These are phyloP conservation scores for Anastrepha ludens DNA, from an alignment of 1,140 invertebrate species.

Conservation along the genomic window DNA sequence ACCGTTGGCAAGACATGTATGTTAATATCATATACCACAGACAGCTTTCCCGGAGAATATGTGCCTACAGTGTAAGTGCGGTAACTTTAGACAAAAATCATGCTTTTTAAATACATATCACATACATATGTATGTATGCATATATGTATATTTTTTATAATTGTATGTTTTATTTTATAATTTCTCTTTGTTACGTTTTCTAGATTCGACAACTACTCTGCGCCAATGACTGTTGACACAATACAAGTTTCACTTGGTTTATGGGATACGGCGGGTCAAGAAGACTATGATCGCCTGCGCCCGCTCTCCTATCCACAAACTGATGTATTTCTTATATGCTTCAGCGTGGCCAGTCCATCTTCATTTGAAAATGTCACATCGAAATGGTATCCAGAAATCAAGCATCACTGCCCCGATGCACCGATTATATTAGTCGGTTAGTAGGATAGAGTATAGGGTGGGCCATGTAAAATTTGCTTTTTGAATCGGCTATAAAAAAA, in stretches of 20 bases:
- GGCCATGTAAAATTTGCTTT: too few species aligned
- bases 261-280: conserved; percentile 97
- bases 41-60: conserved; percentile 99
- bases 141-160: neutral
- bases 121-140: neutral
- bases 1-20: conserved; percentile 99
- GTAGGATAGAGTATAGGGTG: conserved; percentile 64
- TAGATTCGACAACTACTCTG: conserved; percentile 98
- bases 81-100: conserved; percentile 47
- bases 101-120: neutral
- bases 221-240: conserved; percentile 97
- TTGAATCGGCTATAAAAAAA: too few species aligned
- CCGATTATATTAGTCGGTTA: conserved; percentile 97
- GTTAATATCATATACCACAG: conserved; percentile 98
- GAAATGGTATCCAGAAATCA: conserved; percentile 99
- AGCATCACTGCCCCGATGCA: conserved; percentile 98
- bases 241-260: conserved; percentile 95
- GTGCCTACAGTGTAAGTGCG: conserved; percentile 93
- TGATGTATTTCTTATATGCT: conserved; percentile 99
- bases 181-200: conserved; percentile 59
- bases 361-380: conserved; percentile 99
- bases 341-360: conserved; percentile 96
- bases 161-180: conserved; percentile 53
- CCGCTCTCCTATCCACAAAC: conserved; percentile 97
- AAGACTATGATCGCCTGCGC: conserved; percentile 97